Percentiles rank a stretch among this genome's conserved stretches.
phyloP scores from a whole-genome alignment of 2,113 vertebrate species.

The Macaca mulatta region DNA sequence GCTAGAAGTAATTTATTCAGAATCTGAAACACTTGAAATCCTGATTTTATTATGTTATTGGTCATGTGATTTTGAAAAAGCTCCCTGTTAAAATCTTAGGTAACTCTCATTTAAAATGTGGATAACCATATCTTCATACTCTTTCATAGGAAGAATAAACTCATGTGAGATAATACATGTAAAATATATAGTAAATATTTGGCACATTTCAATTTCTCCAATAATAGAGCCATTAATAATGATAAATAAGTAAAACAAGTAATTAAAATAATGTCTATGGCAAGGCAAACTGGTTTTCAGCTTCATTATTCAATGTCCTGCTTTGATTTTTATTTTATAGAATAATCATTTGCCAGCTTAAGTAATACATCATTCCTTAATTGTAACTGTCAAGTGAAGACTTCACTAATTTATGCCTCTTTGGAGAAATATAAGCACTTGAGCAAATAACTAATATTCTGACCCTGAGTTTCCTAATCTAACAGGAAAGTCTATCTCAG shows the following conservation, averaged over 20 bases:
- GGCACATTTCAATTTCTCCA: not conserved
- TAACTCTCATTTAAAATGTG: not conserved
- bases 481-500: not conserved
- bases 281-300: conserved; percentile 58
- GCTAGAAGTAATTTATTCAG: not conserved
- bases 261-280: conserved; percentile 63
- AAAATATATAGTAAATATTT: not conserved
- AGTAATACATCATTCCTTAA: conserved; percentile 66
- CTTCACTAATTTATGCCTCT: conserved; percentile 25
- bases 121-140: not conserved
- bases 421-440: conserved; percentile 49
- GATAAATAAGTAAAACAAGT: conserved; percentile 46
- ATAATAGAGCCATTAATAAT: conserved; percentile 60
- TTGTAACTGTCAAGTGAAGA: conserved; percentile 63
- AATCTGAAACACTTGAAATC: not conserved
- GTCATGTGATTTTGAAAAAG: conserved; percentile 5
- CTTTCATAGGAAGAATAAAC: conserved; percentile 7
- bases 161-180: not conserved
- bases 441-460: conserved; percentile 42
- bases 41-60: not conserved
- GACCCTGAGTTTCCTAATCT: not conserved
- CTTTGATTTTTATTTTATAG: conserved; percentile 65
- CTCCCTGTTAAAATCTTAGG: not conserved
- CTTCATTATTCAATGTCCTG: conserved; percentile 63
- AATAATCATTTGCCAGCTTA: conserved; percentile 59